These are phyloP conservation scores for Sylvilagus floridanus DNA, from an alignment of 2,797 vertebrate genomes.

Conservation along the genomic window DNA sequence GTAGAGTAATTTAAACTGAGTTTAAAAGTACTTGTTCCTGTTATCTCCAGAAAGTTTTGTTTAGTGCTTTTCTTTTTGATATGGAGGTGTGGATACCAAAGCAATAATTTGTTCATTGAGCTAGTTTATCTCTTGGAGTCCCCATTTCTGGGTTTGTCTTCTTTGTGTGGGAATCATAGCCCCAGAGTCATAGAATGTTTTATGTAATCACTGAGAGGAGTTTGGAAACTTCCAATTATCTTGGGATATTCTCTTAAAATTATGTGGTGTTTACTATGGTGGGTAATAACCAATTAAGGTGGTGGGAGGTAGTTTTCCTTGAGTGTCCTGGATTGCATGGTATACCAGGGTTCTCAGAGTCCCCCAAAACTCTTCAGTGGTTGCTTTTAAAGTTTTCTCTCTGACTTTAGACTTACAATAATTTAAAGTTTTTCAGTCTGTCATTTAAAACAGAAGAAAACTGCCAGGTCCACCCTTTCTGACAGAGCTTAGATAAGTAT, in stretches of 20 bases:
- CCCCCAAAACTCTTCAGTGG: neutral
- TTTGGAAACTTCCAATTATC: neutral
- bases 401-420: conserved; percentile 14
- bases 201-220: neutral
- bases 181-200: conserved; percentile 1
- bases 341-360: conserved; percentile 5
- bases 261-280: neutral
- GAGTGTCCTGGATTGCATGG: neutral
- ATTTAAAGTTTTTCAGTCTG: conserved; percentile 19
- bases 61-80: neutral
- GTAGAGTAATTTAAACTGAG: conserved; percentile 15
- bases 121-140: neutral
- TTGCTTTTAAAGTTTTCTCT: neutral
- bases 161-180: neutral
- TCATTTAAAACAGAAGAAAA: neutral
- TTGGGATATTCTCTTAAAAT: conserved; percentile 41
- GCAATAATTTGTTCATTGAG: neutral
- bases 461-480: neutral
- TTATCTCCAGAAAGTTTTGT: neutral
- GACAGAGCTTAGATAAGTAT: neutral
- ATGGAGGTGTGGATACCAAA: neutral
- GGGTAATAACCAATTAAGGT: neutral
- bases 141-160: neutral
- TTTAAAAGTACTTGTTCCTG: neutral
- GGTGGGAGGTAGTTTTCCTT: neutral